Conservation (phyloP, 2,797 vertebrate genomes). For the Argya squamiceps region DNA sequence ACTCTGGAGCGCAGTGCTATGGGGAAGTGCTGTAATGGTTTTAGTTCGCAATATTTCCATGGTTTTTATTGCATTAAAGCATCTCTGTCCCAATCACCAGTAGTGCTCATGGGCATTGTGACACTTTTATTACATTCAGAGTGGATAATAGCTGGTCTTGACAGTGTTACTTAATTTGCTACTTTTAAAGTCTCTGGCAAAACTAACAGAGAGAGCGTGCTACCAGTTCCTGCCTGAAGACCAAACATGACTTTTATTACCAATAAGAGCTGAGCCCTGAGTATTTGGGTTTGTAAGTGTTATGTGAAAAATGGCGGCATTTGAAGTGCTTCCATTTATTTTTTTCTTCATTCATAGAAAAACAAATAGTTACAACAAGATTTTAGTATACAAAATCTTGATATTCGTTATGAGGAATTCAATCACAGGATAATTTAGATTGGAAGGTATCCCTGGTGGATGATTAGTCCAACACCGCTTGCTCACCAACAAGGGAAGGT, state of each 20-base stretch:
- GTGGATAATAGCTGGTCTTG: neutral
- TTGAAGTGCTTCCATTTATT: neutral
- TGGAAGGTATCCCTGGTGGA: neutral
- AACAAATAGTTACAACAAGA: neutral
- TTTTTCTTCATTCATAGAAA: neutral
- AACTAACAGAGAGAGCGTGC: neutral
- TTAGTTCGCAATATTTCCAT: neutral
- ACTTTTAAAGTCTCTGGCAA: neutral
- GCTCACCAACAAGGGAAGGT: neutral
- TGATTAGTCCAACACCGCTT: neutral
- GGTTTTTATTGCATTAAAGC: neutral
- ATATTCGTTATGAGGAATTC: neutral
- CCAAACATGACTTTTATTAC: neutral
- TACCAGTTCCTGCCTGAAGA: neutral
- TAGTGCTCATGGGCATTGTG: accelerated
- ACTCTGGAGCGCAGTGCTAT: neutral
- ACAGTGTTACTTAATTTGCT: neutral
- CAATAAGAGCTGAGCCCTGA: neutral
- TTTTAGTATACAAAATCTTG: neutral
- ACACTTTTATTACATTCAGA: neutral
- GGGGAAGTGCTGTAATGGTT: neutral
- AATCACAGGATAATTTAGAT: neutral
- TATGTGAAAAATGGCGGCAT: neutral
- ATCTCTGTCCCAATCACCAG: neutral
- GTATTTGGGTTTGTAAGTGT: neutral